A percentile compares a stretch with the other conserved stretches of the same genome.
Evolutionary conservation across 2,888 invertebrate species (phyloP).

Genomic region (Dryomyza anilis): DNA sequence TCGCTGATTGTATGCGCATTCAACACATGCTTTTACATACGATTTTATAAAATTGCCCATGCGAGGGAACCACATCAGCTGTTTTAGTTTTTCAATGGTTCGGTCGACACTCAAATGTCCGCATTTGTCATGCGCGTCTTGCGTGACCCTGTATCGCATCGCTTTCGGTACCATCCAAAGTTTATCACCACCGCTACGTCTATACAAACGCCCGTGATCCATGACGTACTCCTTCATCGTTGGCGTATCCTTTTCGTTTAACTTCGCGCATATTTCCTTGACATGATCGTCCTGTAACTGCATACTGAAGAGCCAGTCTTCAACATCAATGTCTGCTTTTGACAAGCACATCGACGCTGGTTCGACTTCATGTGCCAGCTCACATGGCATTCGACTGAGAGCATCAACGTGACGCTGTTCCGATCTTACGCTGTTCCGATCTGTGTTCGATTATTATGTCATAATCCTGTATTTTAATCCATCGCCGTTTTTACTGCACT

Average conservation of each 20-base stretch:
- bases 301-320: background rate
- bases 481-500: conserved; percentile 23
- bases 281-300: conserved; percentile 1
- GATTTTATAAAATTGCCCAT: conserved; percentile 3
- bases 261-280: background rate
- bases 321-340: background rate
- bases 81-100: background rate
- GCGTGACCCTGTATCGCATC: conserved; percentile 14
- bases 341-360: background rate
- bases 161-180: conserved; percentile 28
- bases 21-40: background rate
- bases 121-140: conserved; percentile 8
- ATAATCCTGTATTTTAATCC: conserved; percentile 23
- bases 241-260: background rate
- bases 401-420: background rate
- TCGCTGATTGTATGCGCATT: conserved; percentile 39
- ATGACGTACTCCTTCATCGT: background rate
- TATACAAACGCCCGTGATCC: background rate
- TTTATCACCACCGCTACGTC: background rate
- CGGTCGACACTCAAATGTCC: conserved; percentile 12
- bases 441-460: background rate
- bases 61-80: background rate
- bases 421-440: background rate
- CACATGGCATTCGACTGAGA: background rate
- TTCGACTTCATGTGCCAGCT: background rate